Percentiles rank a stretch among this genome's conserved stretches.
phyloP scores from a whole-genome alignment of 2,113 vertebrate species.

The Nerophis ophidion region DNA sequence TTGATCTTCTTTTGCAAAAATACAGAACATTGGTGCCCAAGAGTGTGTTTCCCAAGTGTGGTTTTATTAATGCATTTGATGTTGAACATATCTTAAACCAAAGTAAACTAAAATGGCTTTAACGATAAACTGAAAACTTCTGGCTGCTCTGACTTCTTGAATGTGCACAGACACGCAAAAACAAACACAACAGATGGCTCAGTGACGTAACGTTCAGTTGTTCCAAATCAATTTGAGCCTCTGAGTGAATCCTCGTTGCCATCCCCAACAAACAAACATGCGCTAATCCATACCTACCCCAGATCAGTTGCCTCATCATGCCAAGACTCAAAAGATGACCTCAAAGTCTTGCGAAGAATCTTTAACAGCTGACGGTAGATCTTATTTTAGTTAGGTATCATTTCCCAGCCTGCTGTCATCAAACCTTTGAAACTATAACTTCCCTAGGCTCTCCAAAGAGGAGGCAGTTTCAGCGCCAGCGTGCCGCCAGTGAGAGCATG shows the following conservation, averaged over 20 bases:
- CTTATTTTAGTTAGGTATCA: constrained; percentile 25
- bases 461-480: constrained; percentile 90
- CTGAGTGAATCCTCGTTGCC: constrained; percentile 34
- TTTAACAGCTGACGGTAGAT: constrained; percentile 20
- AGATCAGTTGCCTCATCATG: neutral
- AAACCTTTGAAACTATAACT: constrained; percentile 7
- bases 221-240: constrained; percentile 54
- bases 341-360: constrained; percentile 19
- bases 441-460: constrained; percentile 85
- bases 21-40: no score
- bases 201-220: constrained; percentile 52
- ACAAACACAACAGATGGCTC: constrained; percentile 62
- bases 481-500: constrained; percentile 93
- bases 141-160: constrained; percentile 23
- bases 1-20: no score
- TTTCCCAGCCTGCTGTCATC: constrained; percentile 13
- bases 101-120: constrained; percentile 27
- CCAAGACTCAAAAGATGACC: constrained; percentile 12
- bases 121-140: constrained; percentile 46
- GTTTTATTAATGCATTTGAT: no score
- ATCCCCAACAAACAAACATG: constrained; percentile 20
- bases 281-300: constrained; percentile 1
- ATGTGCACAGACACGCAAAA: constrained; percentile 33
- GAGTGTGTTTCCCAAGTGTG: no score
- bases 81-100: constrained; percentile 4